Base-by-base conservation (phyloP, 2,888 invertebrate species). In the Tipula confusa region DNA sequence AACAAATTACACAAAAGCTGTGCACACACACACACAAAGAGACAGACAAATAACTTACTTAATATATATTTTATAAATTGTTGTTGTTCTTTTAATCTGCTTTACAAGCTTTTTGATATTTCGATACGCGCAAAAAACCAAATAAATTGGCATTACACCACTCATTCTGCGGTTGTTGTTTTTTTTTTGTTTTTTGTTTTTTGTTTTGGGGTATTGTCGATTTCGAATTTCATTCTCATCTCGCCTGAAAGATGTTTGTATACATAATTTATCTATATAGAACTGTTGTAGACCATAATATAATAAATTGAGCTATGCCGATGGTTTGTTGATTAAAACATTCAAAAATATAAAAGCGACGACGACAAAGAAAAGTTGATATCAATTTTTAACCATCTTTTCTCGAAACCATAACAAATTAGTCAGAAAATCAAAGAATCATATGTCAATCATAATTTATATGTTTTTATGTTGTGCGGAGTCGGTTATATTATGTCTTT, bases 361-460 rank as follows among this genome's bases (percentile, higher is more conserved):
- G 24, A 24, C 24, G 64, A 64, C 64, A 64, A 64, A 64, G 24
- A 9, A 64, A 64, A 64, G 64, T 64, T 18, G 64, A 24, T 64
- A 64, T 64, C 64, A 24, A 64, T 24, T 64, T 64, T 64, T 11
- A 64, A 18, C 24, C 24, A 64, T 64, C 48, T 48, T 48, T n/a
- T 43, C 43, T 43, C 43, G 24, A 13, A 24, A 64, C 64, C 64
- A 64, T 64, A 64, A 24, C 64, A 64, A 64, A 64, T 64, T 64
- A 24, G 64, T 24, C 7, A 64, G 24, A 64, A 6, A 64, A 64
- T 64, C 64, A 64, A 24, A 64, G 18, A 48, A 48, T 48, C 48
- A 48, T 48, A 64, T 64, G 64, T 64, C 64, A 64, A 64, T 64
- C 64, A 64, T 64, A 64, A 64, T 64, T 64, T 64, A 24, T 64